Evolutionary conservation across 2,797 vertebrate genomes (phyloP), one percentile per base, ranked within the genome.

Genomic region (Ispidina picta): DNA sequence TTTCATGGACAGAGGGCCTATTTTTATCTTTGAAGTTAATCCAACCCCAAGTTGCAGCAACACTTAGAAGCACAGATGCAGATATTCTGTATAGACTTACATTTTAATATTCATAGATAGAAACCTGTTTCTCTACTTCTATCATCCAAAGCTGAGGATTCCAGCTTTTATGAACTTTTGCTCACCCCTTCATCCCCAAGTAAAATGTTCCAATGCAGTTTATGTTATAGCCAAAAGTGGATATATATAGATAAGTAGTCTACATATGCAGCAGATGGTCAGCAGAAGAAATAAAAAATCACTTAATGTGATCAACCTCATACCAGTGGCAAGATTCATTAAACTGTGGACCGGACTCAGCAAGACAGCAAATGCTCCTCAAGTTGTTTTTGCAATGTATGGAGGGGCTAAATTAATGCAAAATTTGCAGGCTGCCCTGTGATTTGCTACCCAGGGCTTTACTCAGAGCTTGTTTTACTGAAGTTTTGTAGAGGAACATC

Each of bases 11-110:
- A 97, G 69, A 97, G 95, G 71, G 72, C 55, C 91, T 96, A 74
- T 97, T 97, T 97, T 95, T 80, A 74, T 90, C 88, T 97, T 95
- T 96, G 95, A 97, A 95, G 92, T 95, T 65, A 83, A 74, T 96
- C 94, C 89, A 96, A 19, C 63, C 56, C 55, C 66, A 83, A 95
- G 83, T 64, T 77, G 59, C 65, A 94, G 55, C 82, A 90, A 63
- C 74, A 82, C 83, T 97, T 91, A 90, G 85, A 94, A 94, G 69
- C 87, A 94, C 95, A 97, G 92, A 96, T 97, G 96, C 86, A 96
- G 89, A 83, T 78, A 79, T 52, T 81, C 86, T 83, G 90, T 93
- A 95, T 43, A 92, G 96, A 90, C 75, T 93, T 88, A 81, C 93
- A 97, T 95, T 95, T 96, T 91, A 96, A 83, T 88, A 82, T 82